These are phyloP conservation scores for Pachyrhynchus sulphureomaculatus DNA, from an alignment of 1,140 invertebrate genomes.

Conservation along the genomic window DNA sequence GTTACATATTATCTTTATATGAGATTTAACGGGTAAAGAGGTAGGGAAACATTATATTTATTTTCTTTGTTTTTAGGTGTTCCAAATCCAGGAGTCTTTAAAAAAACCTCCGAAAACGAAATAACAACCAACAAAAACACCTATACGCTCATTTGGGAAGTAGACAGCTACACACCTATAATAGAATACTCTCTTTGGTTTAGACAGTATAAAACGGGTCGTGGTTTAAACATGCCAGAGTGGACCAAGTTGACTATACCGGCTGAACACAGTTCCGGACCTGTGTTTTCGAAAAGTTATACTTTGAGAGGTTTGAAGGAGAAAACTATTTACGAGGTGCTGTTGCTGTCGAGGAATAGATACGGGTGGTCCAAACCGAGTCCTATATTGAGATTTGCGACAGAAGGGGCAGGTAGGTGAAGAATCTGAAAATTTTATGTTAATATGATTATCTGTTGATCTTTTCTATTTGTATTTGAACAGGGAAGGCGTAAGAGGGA, in stretches of 20 bases:
- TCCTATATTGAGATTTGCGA: constrained; percentile 64
- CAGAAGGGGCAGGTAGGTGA: constrained; percentile 60
- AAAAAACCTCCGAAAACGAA: constrained; percentile 52
- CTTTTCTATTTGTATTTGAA: too few relatives aligned
- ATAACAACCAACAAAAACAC: constrained; percentile 49
- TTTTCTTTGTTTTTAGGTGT: constrained; percentile 54
- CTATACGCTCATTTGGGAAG: constrained; percentile 73
- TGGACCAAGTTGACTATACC: constrained; percentile 72
- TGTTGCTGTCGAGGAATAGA: constrained; percentile 68
- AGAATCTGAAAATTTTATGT: too few relatives aligned
- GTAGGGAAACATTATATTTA: too few relatives aligned
- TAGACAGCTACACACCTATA: constrained; percentile 73
- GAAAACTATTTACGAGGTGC: constrained; percentile 68
- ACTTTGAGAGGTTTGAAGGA: constrained; percentile 66
- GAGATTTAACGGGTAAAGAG: too few relatives aligned
- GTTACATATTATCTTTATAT: too few relatives aligned
- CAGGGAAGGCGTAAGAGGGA: too few relatives aligned
- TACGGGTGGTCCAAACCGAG: constrained; percentile 70
- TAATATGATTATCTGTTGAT: too few relatives aligned
- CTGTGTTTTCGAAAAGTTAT: constrained; percentile 67
- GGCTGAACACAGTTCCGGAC: constrained; percentile 62
- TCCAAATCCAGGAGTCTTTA: constrained; percentile 63
- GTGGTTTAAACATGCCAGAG: constrained; percentile 51
- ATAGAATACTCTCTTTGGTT: constrained; percentile 72
- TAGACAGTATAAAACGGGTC: constrained; percentile 52